Conservation (phyloP, 1,140 invertebrate genomes). For the Phocides pigmalion region DNA sequence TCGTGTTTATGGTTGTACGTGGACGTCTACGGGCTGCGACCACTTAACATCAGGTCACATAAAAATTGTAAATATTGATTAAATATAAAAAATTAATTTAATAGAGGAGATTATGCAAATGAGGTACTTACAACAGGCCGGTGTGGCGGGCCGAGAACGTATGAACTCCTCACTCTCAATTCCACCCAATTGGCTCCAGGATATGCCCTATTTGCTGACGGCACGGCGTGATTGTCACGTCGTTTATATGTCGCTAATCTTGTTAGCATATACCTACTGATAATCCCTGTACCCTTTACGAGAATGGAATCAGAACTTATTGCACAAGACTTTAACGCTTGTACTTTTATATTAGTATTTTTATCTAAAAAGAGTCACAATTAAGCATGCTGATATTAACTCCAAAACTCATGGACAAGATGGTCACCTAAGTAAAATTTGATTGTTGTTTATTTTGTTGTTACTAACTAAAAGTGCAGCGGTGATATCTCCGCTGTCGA, state of each 20-base stretch:
- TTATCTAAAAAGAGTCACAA: no score
- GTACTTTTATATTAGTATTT: no score
- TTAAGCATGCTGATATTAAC: no score
- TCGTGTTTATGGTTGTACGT: no score
- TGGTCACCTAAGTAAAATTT: no score
- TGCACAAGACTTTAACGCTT: background rate
- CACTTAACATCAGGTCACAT: no score
- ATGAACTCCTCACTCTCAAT: slow-evolving; percentile 49
- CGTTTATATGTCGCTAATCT: slow-evolving; percentile 35
- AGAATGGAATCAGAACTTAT: background rate
- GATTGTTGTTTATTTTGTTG: no score
- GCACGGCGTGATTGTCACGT: slow-evolving; percentile 56
- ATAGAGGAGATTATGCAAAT: slow-evolving; percentile 22
- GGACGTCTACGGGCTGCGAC: no score
- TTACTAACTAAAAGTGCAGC: no score
- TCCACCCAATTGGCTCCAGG: slow-evolving; percentile 66
- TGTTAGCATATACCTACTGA: slow-evolving; percentile 40
- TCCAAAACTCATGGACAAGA: no score
- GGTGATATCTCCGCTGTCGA: no score
- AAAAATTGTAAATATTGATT: no score
- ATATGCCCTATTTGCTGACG: slow-evolving; percentile 70
- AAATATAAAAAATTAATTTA: background rate
- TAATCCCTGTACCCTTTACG: slow-evolving; percentile 7
- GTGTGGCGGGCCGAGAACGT: slow-evolving; percentile 38
- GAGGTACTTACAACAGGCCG: slow-evolving; percentile 51